These are phyloP conservation scores for Myodes glareolus DNA, from an alignment of 2,113 vertebrate genomes.

Conservation along the genomic window DNA sequence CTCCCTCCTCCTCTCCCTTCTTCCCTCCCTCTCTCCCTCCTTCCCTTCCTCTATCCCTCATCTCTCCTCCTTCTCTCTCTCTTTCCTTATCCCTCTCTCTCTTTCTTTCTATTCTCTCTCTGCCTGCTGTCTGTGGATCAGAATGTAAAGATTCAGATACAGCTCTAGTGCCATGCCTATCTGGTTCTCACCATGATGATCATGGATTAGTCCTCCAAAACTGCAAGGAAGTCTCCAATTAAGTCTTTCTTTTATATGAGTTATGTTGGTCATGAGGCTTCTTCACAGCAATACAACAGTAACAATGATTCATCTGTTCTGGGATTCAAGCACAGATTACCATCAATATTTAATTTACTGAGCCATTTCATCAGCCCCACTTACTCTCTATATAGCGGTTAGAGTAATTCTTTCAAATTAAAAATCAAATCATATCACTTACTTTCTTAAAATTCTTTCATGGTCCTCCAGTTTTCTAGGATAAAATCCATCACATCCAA, in stretches of 20 bases:
- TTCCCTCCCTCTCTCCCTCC: not conserved
- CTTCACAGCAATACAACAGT: not conserved
- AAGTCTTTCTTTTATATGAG: not conserved
- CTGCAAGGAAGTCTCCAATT: not conserved
- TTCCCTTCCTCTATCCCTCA: not conserved
- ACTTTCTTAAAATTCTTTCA: not conserved
- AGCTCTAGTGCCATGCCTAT: not conserved
- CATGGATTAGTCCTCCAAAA: not conserved
- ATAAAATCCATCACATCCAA: not conserved
- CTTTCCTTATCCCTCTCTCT: too few species aligned
- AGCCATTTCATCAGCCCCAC: not conserved
- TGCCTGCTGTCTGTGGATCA: not conserved
- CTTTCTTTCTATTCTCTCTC: not conserved
- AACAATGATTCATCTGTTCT: not conserved
- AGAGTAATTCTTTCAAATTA: constrained; percentile 42
- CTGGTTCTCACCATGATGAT: not conserved
- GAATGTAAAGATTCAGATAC: not conserved
- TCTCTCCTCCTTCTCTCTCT: not conserved
- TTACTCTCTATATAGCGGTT: not conserved
- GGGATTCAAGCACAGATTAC: not conserved
- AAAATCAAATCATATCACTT: not conserved
- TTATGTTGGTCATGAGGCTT: not conserved
- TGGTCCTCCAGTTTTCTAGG: not conserved
- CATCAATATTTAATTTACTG: not conserved
- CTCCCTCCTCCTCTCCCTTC: too few species aligned